Evolutionary conservation across 2,888 invertebrate genomes (phyloP).

Genomic region (Drosophila cognata): DNA sequence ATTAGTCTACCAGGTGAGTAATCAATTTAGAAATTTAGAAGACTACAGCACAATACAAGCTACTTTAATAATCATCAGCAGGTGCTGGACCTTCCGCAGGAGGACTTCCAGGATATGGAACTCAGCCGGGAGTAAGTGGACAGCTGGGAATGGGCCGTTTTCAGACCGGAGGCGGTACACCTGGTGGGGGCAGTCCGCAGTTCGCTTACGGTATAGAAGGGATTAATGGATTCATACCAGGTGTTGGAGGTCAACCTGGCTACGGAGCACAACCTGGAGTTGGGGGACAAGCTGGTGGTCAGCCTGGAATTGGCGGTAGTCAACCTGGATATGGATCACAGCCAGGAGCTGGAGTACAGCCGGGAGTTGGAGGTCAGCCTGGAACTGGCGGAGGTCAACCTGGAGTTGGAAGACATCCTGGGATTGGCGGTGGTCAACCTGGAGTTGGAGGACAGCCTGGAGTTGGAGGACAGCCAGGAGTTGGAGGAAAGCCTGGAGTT

Average conservation of each 20-base stretch:
- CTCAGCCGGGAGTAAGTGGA: slow-evolving; percentile 5
- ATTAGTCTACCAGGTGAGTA: slow-evolving; percentile 62
- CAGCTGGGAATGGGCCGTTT: not conserved
- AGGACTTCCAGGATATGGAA: slow-evolving; percentile 11
- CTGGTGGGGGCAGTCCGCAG: too few species aligned
- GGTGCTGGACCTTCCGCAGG: slow-evolving; percentile 11
- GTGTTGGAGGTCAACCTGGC: not conserved
- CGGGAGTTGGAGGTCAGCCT: not conserved
- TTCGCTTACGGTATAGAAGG: too few species aligned
- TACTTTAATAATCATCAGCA: not conserved
- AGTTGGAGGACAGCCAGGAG: slow-evolving; percentile 15
- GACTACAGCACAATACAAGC: not conserved
- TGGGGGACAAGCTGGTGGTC: too few species aligned
- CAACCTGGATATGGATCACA: not conserved
- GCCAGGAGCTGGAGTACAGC: not conserved
- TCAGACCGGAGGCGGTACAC: too few species aligned
- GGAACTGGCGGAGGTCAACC: not conserved
- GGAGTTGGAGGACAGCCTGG: slow-evolving; percentile 15
- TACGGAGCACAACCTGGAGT: too few species aligned
- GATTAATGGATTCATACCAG: too few species aligned
- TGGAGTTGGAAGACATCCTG: too few species aligned
- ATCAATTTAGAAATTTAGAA: not conserved
- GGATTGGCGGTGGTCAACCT: too few species aligned
- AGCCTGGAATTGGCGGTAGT: too few species aligned
- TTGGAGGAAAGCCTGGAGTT: slow-evolving; percentile 27